Base-by-base conservation (phyloP, 1,140 invertebrate genomes). In the Scaptomyza graminum region DNA sequence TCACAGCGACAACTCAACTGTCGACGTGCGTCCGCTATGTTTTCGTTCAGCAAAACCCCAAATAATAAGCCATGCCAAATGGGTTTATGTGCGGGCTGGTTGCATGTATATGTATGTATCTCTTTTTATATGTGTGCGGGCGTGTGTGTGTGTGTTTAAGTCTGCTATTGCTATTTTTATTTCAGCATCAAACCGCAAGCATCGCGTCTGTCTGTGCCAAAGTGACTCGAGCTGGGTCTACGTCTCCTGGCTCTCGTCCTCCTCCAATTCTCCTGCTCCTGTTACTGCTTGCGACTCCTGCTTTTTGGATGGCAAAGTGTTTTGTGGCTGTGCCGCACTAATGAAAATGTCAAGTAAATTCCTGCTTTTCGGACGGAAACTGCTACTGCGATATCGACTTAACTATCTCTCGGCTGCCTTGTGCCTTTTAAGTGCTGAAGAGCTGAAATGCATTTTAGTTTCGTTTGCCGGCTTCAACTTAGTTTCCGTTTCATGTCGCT, bases 301-400 rank as follows among this genome's bases (percentile, higher is more conserved):
- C 44, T 37, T n/a, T 5, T 46, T 51, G 56, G 59, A 52, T 76
- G 83, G 83, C 83, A 88, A 81, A 88, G 83, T 87, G 79, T 90
- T 75, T 79, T 84, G 85, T 79, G 79, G 81, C 74, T 76, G 81
- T 77, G 75, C 68, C 66, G 62, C 84, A 85, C 81, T 90, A 90
- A 90, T 90, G 89, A 90, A 90, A 90, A 90, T 90, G 89, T 90
- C 89, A 90, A 90, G 89, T 82, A 90, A 90, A 90, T 90, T 90
- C 89, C 89, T 90, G 89, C 89, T 90, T 82, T 90, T 65, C 41
- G 83, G 81, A 81, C 88, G 88, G 88, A 90, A 90, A 82, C 83
- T 77, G 75, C 64, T 80, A 43, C 51, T 71, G 68, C 59, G 84
- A 90, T 90, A 90, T 90, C 89, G 89, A 85, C 78, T 90, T 90